These are phyloP conservation scores for Orthosia gothica DNA, from an alignment of 2,888 invertebrate species.

Conservation along the genomic window DNA sequence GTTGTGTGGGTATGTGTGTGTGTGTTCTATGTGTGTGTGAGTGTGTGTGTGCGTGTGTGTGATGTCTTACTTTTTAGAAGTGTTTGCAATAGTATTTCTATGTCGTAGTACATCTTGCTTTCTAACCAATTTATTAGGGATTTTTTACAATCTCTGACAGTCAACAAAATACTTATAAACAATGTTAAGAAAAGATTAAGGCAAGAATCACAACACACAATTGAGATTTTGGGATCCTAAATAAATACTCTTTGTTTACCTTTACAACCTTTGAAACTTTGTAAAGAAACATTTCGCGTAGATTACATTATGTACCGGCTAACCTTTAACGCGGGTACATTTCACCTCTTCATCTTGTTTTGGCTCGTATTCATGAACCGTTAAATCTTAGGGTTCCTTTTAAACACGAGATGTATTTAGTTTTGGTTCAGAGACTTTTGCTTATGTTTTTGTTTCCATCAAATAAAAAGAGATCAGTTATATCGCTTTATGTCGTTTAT, in stretches of 20 bases:
- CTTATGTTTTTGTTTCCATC: background rate
- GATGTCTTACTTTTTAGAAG: no score
- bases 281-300: slow-evolving; percentile 29
- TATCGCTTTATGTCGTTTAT: no score
- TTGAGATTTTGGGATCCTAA: background rate
- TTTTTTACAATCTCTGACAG: no score
- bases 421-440: background rate
- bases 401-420: background rate
- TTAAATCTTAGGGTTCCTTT: slow-evolving; percentile 16
- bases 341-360: slow-evolving; percentile 41
- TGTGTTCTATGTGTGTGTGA: no score
- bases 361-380: slow-evolving; percentile 1
- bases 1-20: no score
- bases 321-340: slow-evolving; percentile 26
- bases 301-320: slow-evolving; percentile 36
- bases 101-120: no score
- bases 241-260: slow-evolving; percentile 33
- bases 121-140: no score
- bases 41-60: no score
- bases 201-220: background rate
- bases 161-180: no score
- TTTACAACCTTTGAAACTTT: slow-evolving; percentile 30
- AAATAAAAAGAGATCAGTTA: background rate
- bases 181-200: background rate
- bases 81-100: no score